These are phyloP conservation scores for Campoplex capitator DNA, from an alignment of 2,888 invertebrate species.

Conservation along the genomic window DNA sequence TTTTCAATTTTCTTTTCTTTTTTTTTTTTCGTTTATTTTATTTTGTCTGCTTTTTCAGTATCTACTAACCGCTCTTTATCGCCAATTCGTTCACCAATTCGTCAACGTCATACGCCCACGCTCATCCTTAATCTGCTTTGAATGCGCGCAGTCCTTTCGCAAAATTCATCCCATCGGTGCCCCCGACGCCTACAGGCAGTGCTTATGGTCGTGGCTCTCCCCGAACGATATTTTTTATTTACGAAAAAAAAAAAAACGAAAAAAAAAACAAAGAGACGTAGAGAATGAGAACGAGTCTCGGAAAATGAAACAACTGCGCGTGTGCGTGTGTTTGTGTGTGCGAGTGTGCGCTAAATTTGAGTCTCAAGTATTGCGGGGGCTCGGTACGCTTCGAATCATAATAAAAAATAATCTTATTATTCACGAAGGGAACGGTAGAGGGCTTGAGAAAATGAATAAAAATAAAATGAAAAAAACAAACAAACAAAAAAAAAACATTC, in stretches of 20 bases:
- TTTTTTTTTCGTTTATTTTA: conserved; percentile 54
- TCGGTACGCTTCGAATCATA: conserved; percentile 25
- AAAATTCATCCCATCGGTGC: conserved; percentile 47
- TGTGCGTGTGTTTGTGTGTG: conserved; percentile 8
- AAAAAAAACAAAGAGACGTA: not conserved
- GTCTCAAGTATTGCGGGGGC: conserved; percentile 20
- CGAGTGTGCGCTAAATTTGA: not conserved
- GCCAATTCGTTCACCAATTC: conserved; percentile 64
- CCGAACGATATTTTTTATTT: conserved; percentile 38
- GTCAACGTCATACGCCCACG: conserved; percentile 68
- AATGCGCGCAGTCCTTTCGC: conserved; percentile 55
- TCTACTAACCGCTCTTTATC: conserved; percentile 71
- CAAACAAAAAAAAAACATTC: not conserved
- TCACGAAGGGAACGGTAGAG: conserved; percentile 24
- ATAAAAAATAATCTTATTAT: conserved; percentile 23
- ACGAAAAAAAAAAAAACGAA: conserved; percentile 3
- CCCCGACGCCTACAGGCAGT: conserved; percentile 29
- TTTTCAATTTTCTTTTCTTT: conserved; percentile 17
- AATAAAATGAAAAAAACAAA: not conserved
- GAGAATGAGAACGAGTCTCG: not conserved
- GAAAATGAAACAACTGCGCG: not conserved
- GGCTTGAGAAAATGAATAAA: conserved; percentile 1
- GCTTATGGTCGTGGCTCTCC: conserved; percentile 55
- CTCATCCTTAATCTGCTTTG: conserved; percentile 64
- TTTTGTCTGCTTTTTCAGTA: conserved; percentile 73